Percentiles rank a stretch among this genome's conserved stretches.
Conservation (phyloP, 2,797 vertebrate genomes). For the Parambassis ranga region DNA sequence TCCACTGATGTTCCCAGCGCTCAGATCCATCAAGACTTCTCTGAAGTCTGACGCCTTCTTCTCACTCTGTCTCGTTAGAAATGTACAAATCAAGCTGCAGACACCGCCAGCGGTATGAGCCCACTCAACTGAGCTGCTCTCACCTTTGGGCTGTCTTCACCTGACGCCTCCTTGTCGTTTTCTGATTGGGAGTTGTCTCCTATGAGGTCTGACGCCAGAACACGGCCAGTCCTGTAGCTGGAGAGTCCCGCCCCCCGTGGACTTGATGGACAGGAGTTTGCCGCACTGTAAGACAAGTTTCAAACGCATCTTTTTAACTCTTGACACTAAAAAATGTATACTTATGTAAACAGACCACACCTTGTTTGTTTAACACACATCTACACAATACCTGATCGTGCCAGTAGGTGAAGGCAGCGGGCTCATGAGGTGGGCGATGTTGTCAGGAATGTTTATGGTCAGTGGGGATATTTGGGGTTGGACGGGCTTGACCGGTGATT, state of each 20-base stretch:
- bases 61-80: neutral
- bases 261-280: conserved; percentile 98
- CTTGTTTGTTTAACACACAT: too few relatives aligned
- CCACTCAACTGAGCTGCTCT: conserved; percentile 3
- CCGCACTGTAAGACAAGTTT: conserved; percentile 81
- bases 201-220: conserved; percentile 91
- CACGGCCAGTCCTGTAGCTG: conserved; percentile 92
- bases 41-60: conserved; percentile 7
- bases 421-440: conserved; percentile 97
- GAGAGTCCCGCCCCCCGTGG: conserved; percentile 95
- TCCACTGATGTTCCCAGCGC: conserved; percentile 8
- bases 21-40: neutral
- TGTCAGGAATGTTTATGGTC: conserved; percentile 99
- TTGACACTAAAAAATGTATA: too few relatives aligned
- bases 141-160: conserved; percentile 98
- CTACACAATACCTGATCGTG: conserved; percentile 98
- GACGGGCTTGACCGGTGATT: conserved; percentile 91
- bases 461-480: conserved; percentile 96
- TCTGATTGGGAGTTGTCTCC: conserved; percentile 94
- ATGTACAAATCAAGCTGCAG: neutral
- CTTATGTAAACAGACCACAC: too few relatives aligned
- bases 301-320: neutral
- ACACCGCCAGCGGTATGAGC: neutral
- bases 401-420: conserved; percentile 95
- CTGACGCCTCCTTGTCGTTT: conserved; percentile 97